phyloP scores from a whole-genome alignment of 2,113 vertebrate genomes.

The Melanostigma gelatinosum region DNA sequence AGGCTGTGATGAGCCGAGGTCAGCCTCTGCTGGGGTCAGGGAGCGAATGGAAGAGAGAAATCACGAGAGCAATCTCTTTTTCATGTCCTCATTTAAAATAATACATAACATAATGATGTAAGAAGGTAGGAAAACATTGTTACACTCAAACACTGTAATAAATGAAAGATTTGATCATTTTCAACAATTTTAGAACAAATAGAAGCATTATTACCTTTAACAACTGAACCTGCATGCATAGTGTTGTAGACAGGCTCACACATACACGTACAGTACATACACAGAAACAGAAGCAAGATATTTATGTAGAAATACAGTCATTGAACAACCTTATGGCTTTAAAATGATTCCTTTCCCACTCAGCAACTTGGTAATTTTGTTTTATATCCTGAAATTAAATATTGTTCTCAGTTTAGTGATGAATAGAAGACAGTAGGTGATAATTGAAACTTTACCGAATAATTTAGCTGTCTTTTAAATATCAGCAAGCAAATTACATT shows the following conservation, averaged over 20 bases:
- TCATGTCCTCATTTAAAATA: slow-evolving; percentile 61
- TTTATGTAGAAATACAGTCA: not conserved
- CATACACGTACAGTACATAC: slow-evolving; percentile 1
- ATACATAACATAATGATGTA: slow-evolving; percentile 39
- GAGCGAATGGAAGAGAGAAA: slow-evolving; percentile 31
- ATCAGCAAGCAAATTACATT: no score
- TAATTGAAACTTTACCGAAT: not conserved
- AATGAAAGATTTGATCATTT: slow-evolving; percentile 36
- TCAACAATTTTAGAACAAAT: slow-evolving; percentile 37
- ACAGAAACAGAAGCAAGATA: not conserved
- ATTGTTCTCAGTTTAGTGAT: not conserved
- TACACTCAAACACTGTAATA: slow-evolving; percentile 22
- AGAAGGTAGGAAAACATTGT: slow-evolving; percentile 25
- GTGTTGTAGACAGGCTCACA: not conserved
- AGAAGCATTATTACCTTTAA: slow-evolving; percentile 35
- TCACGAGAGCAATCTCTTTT: slow-evolving; percentile 47
- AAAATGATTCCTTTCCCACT: not conserved
- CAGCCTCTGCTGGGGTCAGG: not conserved
- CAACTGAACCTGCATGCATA: slow-evolving; percentile 8
- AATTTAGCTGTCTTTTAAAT: not conserved
- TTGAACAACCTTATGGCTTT: not conserved
- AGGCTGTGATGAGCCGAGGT: slow-evolving; percentile 29
- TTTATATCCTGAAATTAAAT: not conserved
- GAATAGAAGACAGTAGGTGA: not conserved
- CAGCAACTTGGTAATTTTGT: not conserved